phyloP scores from a whole-genome alignment of 1,140 invertebrate species.

The Lordiphosa collinella region DNA sequence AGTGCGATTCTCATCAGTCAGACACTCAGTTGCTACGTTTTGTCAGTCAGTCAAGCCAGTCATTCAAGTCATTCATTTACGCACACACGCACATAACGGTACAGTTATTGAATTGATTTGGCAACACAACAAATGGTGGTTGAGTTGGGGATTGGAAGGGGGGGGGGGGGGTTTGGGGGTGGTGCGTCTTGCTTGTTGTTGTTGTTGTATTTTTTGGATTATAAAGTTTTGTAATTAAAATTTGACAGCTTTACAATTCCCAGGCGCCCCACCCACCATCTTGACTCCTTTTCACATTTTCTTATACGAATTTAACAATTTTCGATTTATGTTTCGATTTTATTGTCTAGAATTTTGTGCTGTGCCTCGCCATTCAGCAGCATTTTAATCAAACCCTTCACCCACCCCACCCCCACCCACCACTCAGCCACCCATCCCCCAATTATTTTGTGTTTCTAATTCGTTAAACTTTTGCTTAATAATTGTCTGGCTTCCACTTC shows the following conservation, averaged over 20 bases:
- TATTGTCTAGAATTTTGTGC: slow-evolving; percentile 58
- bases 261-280: slow-evolving; percentile 41
- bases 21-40: slow-evolving; percentile 30
- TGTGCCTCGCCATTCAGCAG: slow-evolving; percentile 27
- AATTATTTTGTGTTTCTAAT: slow-evolving; percentile 60
- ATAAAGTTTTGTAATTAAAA: slow-evolving; percentile 78
- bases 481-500: slow-evolving; percentile 54
- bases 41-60: slow-evolving; percentile 49
- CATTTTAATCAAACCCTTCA: slow-evolving; percentile 11
- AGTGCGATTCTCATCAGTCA: slow-evolving; percentile 3
- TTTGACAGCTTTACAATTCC: slow-evolving; percentile 78
- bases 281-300: slow-evolving; percentile 27
- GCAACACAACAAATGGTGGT: slow-evolving; percentile 13
- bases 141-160: neutral
- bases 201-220: slow-evolving; percentile 74
- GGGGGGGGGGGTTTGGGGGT: neutral
- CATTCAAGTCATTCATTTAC: slow-evolving; percentile 53
- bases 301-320: slow-evolving; percentile 72
- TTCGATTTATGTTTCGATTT: slow-evolving; percentile 77
- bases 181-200: slow-evolving; percentile 27
- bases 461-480: slow-evolving; percentile 77
- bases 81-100: slow-evolving; percentile 61
- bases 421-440: neutral
- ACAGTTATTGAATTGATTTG: slow-evolving; percentile 74
- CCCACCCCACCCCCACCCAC: neutral